Conservation (phyloP, 2,888 invertebrate species). For the Drosophila peninsularis region DNA sequence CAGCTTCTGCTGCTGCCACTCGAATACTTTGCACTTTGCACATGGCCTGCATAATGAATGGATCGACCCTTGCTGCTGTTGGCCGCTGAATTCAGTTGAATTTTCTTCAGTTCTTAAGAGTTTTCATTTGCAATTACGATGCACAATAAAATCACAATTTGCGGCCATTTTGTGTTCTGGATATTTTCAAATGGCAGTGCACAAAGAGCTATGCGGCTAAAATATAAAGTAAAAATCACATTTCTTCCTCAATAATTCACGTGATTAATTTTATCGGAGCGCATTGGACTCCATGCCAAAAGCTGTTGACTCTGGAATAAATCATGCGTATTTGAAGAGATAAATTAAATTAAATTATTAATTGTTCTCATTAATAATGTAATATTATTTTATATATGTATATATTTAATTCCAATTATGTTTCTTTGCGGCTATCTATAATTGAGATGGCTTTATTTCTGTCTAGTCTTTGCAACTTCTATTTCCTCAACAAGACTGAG, state of each 20-base stretch:
- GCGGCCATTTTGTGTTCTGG: constrained; percentile 56
- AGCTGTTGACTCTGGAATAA: too few species aligned
- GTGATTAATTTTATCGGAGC: background rate
- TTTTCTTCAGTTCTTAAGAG: constrained; percentile 51
- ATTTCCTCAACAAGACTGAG: too few species aligned
- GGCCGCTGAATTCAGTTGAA: constrained; percentile 42
- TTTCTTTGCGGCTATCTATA: background rate
- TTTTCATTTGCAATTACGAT: constrained; percentile 55
- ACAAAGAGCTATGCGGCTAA: constrained; percentile 1
- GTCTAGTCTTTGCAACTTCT: too few species aligned
- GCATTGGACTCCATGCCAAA: background rate
- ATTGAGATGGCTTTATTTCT: background rate
- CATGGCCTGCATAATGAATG: constrained; percentile 78
- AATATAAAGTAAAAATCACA: background rate
- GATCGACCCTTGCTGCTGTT: constrained; percentile 13
- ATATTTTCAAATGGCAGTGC: constrained; percentile 34
- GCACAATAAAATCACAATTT: constrained; percentile 67
- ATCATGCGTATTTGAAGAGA: too few species aligned
- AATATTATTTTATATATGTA: too few species aligned
- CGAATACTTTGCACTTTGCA: constrained; percentile 66
- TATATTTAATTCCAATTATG: background rate
- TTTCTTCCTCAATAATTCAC: background rate
- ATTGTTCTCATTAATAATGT: too few species aligned
- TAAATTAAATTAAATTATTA: too few species aligned
- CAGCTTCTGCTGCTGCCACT: constrained; percentile 33